A percentile compares a stretch with the other conserved stretches of the same genome.
phyloP scores from a whole-genome alignment of 2,113 vertebrate genomes.

The Mesocricetus auratus region DNA sequence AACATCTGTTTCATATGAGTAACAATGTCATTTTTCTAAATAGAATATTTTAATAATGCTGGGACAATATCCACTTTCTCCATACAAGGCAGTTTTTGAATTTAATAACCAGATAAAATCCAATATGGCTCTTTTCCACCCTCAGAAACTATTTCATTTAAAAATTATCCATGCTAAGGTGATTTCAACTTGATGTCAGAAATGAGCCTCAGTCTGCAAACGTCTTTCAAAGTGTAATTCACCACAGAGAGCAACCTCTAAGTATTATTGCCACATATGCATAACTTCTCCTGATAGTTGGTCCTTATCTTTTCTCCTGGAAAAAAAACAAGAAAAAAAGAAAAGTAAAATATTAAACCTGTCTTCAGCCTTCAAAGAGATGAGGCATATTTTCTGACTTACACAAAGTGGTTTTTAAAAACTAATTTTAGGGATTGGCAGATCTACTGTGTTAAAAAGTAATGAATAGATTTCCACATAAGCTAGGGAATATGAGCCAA shows the following conservation, averaged over 20 bases:
- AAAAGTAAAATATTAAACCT: slow-evolving; percentile 83
- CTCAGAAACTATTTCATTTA: slow-evolving; percentile 75
- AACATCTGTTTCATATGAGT: slow-evolving; percentile 65
- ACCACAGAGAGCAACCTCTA: slow-evolving; percentile 72
- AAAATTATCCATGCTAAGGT: slow-evolving; percentile 77
- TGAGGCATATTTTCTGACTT: slow-evolving; percentile 80
- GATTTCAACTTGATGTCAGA: slow-evolving; percentile 60
- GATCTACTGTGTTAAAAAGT: slow-evolving; percentile 71
- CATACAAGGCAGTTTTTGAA: slow-evolving; percentile 69
- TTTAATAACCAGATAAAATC: slow-evolving; percentile 79
- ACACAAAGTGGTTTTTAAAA: slow-evolving; percentile 76
- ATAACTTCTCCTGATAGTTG: slow-evolving; percentile 63
- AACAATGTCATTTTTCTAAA: slow-evolving; percentile 75
- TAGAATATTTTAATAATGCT: slow-evolving; percentile 74
- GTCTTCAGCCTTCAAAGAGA: slow-evolving; percentile 77
- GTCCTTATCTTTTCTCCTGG: slow-evolving; percentile 72
- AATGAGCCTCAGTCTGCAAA: slow-evolving; percentile 33
- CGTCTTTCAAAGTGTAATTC: slow-evolving; percentile 61
- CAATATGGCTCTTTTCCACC: slow-evolving; percentile 59
- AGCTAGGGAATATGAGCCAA: slow-evolving; percentile 74
- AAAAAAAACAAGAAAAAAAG: neutral
- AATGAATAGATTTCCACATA: slow-evolving; percentile 59
- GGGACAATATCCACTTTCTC: slow-evolving; percentile 57
- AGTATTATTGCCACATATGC: slow-evolving; percentile 54
- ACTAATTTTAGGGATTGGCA: slow-evolving; percentile 77